These are phyloP conservation scores for Microcebus lehilahytsara DNA, from an alignment of 2,113 vertebrate species.

Conservation along the genomic window DNA sequence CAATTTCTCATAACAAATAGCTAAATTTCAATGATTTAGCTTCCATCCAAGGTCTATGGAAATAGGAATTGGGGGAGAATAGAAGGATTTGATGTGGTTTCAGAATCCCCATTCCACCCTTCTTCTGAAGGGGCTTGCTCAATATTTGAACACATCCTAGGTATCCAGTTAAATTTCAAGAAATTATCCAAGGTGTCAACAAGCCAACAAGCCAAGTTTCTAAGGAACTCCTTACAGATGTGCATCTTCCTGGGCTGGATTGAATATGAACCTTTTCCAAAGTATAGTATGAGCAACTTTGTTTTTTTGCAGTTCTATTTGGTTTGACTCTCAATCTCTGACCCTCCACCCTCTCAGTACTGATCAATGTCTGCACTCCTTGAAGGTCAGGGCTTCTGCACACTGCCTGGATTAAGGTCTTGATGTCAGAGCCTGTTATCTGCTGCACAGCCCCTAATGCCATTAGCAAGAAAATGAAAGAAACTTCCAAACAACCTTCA, in stretches of 20 bases:
- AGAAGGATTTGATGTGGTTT: neutral
- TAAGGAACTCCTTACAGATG: neutral
- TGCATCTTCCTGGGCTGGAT: neutral
- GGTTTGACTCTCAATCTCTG: conserved; percentile 58
- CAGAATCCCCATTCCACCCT: neutral
- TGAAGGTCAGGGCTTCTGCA: conserved; percentile 77
- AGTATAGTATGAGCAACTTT: neutral
- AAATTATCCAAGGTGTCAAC: neutral
- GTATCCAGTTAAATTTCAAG: neutral
- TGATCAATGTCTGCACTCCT: conserved; percentile 78
- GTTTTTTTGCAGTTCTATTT: conserved; percentile 17
- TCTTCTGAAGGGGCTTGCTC: neutral
- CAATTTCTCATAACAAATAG: neutral
- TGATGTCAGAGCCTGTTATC: conserved; percentile 85
- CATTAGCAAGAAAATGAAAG: conserved; percentile 88
- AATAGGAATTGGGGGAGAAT: neutral
- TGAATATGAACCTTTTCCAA: neutral
- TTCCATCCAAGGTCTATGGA: neutral
- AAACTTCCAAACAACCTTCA: conserved; percentile 83
- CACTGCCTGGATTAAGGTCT: conserved; percentile 77
- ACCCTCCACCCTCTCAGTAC: conserved; percentile 58
- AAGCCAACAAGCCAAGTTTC: neutral
- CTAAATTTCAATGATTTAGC: neutral
- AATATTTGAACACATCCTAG: neutral
- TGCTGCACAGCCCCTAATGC: conserved; percentile 83